A percentile compares a stretch with the other conserved stretches of the same genome.
Conservation (phyloP, 2,888 invertebrate genomes). For the Drosophila aldrichi region DNA sequence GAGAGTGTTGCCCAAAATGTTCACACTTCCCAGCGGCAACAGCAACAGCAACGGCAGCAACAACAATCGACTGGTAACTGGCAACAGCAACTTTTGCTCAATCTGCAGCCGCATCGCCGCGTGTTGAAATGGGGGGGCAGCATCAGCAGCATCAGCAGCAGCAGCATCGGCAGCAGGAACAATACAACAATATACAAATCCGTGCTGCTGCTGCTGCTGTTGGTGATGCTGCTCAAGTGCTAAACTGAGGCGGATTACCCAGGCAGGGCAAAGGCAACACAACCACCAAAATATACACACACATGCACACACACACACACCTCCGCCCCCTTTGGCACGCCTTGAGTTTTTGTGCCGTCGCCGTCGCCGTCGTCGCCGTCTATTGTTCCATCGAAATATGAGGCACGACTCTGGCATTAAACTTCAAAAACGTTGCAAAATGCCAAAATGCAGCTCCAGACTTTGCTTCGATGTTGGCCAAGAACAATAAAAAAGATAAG, state of each 20-base stretch:
- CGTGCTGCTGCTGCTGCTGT: slow-evolving; percentile 36
- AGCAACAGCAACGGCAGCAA: slow-evolving; percentile 32
- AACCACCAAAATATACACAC: slow-evolving; percentile 57
- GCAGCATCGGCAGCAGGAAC: slow-evolving; percentile 38
- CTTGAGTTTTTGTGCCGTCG: slow-evolving; percentile 46
- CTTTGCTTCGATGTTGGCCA: slow-evolving; percentile 71
- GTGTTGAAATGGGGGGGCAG: slow-evolving; percentile 61
- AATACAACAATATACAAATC: slow-evolving; percentile 56
- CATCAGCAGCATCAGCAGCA: slow-evolving; percentile 5
- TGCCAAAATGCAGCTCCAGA: slow-evolving; percentile 76
- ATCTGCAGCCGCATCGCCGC: slow-evolving; percentile 70
- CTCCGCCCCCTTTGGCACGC: slow-evolving; percentile 77
- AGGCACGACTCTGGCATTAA: slow-evolving; percentile 82
- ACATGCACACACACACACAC: slow-evolving; percentile 40
- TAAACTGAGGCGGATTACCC: slow-evolving; percentile 81
- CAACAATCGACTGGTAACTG: slow-evolving; percentile 42
- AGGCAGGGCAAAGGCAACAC: slow-evolving; percentile 61
- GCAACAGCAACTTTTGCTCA: slow-evolving; percentile 70
- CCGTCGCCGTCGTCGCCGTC: slow-evolving; percentile 49
- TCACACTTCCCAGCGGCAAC: slow-evolving; percentile 75
- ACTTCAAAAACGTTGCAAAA: slow-evolving; percentile 79
- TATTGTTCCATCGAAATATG: slow-evolving; percentile 79
- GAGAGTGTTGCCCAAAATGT: slow-evolving; percentile 79
- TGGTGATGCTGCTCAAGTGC: slow-evolving; percentile 73
- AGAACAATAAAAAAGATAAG: slow-evolving; percentile 81